phyloP scores from a whole-genome alignment of 2,797 vertebrate genomes.

The Phataginus tetradactyla region DNA sequence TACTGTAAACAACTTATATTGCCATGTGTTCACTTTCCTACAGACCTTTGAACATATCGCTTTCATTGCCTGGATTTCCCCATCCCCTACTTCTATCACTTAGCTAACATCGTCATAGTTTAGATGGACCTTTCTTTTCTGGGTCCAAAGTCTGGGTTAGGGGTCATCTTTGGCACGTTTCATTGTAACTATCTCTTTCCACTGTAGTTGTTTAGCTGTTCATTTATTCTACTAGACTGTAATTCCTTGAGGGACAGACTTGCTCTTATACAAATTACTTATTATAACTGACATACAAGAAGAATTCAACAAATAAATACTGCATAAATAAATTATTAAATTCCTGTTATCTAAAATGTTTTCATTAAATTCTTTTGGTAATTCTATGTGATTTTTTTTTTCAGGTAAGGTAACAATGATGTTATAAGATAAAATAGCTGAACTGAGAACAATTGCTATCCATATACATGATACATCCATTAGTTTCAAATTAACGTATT shows the following conservation, averaged over 20 bases:
- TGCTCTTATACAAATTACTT: background rate
- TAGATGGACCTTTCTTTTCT: background rate
- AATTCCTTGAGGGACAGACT: background rate
- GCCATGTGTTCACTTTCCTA: background rate
- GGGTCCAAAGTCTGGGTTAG: background rate
- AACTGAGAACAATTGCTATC: background rate
- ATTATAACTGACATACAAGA: background rate
- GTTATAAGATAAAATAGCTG: background rate
- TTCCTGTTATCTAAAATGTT: background rate
- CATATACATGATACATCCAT: background rate
- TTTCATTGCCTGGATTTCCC: background rate
- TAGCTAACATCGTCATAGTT: background rate
- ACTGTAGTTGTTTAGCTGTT: background rate
- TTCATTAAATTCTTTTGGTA: slow-evolving; percentile 17
- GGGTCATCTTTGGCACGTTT: background rate
- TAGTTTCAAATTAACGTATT: background rate
- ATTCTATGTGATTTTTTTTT: background rate
- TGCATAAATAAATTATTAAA: background rate
- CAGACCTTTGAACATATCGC: background rate
- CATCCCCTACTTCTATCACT: background rate
- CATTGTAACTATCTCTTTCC: background rate
- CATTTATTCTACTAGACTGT: background rate
- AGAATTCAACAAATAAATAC: background rate
- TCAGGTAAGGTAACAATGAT: background rate
- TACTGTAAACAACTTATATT: background rate